Percentiles rank a stretch among this genome's conserved stretches.
Conservation (phyloP, 2,888 invertebrate species). For the Tuta absoluta region DNA sequence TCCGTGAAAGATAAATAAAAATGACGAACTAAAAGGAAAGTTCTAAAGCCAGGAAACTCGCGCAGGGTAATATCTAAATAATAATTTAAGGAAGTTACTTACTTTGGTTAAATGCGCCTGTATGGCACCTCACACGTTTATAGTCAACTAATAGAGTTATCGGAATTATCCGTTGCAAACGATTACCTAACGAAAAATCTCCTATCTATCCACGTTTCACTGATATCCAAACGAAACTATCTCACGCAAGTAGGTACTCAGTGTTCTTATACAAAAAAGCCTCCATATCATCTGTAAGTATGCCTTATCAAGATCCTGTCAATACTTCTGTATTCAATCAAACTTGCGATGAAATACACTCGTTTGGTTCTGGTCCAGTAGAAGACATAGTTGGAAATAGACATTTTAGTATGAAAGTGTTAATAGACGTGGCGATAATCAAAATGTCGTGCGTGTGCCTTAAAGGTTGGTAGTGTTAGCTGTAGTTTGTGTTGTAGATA, state of each 20-base stretch:
- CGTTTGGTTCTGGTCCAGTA: slow-evolving; percentile 3
- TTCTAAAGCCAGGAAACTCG: too few species aligned
- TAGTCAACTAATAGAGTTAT: neutral
- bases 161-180: neutral
- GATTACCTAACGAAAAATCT: neutral
- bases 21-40: too few species aligned
- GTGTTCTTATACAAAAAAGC: too few species aligned
- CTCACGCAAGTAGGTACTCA: neutral
- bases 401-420: neutral
- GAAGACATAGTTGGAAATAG: neutral
- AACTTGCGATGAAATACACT: neutral
- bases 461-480: neutral
- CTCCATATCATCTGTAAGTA: neutral
- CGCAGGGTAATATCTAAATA: too few species aligned
- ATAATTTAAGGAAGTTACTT: neutral
- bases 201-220: neutral
- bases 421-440: slow-evolving; percentile 1
- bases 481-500: too few species aligned
- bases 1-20: too few species aligned
- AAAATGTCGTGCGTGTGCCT: neutral
- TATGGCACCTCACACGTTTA: neutral
- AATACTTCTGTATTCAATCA: neutral
- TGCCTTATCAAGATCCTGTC: neutral
- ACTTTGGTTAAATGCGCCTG: neutral
- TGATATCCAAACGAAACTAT: neutral